Base-by-base conservation (phyloP, 2,113 vertebrate species). In the Apaloderma vittatum region DNA sequence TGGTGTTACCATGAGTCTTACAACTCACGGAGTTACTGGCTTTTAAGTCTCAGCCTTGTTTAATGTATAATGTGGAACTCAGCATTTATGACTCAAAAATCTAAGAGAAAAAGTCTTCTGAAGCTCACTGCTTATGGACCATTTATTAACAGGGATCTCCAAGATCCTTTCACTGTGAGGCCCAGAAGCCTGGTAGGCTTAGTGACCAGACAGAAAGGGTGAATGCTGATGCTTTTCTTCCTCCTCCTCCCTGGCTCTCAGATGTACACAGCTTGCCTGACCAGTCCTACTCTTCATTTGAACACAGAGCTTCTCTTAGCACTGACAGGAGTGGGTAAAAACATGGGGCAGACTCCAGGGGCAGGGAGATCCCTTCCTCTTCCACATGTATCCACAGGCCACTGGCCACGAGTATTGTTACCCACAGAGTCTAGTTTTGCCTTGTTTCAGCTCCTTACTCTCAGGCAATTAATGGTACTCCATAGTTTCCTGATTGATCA, bases 371-470 rank as follows among this genome's bases (percentile, higher is more conserved):
- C 40, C 9, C 13, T 59, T 65, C 43, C 15, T 45, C n/a, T 12
- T 29, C 12, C 2, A 4, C 2, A 5, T 11, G 19, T 26, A 36
- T 15, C 27, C 45, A 12, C 22, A 30, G 34, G 15, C 9, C 46
- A 62, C 1, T 0, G 36, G n/a, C 18, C 36, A n/a, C 5, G 17
- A n/a, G 16, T 29, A 22, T 3, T 9, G 12, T 34, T 34, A 63
- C 15, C 67, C 34, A 23, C 32, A 19, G 61, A 51, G 15, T 37
- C 7, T n/a, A 29, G 27, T 36, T 77, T 45, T 24, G 32, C 45
- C 6, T 77, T 61, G 5, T 30, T 87, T 61, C 34, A 51, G 34
- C 27, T 72, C 71, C 26, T 29, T 43, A 29, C 12, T 40, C 37
- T n/a, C 34, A 75, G 34, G 49, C 6, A 29, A n/a, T 49, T 67